phyloP scores from a whole-genome alignment of 2,888 invertebrate species.

The Keiferia lycopersicella region DNA sequence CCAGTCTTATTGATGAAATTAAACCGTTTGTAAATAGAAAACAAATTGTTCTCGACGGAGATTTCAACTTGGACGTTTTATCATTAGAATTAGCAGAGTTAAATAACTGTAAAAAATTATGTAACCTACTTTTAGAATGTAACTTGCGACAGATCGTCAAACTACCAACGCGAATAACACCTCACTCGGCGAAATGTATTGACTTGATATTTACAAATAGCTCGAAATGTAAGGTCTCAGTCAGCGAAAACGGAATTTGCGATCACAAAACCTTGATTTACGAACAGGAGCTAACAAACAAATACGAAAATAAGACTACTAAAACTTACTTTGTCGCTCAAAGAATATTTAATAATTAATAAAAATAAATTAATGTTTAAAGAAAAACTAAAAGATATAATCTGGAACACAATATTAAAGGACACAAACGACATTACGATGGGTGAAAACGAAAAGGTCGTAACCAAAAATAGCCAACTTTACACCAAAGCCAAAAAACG shows the following conservation, averaged over 20 bases:
- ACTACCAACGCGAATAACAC: neutral
- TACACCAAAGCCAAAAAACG: no score
- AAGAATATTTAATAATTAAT: neutral
- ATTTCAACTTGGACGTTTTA: neutral
- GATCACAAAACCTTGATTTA: neutral
- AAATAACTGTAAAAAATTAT: neutral
- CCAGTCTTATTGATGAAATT: neutral
- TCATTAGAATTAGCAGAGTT: neutral
- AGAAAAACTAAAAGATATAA: no score
- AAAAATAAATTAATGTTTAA: no score
- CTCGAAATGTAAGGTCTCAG: neutral
- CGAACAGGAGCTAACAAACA: neutral
- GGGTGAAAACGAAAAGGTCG: no score
- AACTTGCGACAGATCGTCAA: neutral
- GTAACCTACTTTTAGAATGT: neutral
- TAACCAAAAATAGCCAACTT: no score
- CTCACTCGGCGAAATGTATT: neutral
- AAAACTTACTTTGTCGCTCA: neutral
- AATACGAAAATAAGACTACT: no score
- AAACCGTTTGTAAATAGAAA: neutral
- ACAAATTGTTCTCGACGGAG: neutral
- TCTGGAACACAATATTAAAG: neutral
- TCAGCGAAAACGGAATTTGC: neutral
- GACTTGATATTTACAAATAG: slow-evolving; percentile 3
- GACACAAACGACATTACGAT: neutral